Evolutionary conservation across 2,888 invertebrate species (phyloP), one percentile per base, ranked within the genome.

Genomic region (Diplazon laetatorius): DNA sequence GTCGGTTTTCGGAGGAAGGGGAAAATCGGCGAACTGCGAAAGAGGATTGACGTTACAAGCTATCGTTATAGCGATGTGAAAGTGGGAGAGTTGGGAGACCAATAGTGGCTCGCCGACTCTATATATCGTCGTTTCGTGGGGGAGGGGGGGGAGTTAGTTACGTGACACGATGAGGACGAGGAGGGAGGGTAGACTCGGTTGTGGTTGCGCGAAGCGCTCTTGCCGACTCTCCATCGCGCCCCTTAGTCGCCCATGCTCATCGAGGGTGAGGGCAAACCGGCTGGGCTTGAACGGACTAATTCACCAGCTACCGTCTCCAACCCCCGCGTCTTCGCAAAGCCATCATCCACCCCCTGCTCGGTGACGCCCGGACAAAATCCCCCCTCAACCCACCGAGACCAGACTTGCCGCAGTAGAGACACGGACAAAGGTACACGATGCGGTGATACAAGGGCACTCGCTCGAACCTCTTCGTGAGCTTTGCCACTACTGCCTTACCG

Each of bases 231-330:
- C 20, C 37, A 12, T 59, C 39, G 59, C 59, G 18, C 18, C 8
- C 59, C n/a, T 14, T 16, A 37, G 16, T 18, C 6, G 62, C 20
- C 22, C 46, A 48, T 74, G 48, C 44, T 62, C 57, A 42, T 63
- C 59, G 35, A 60, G 69, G 20, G 70, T 25, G 57, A 69, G 57
- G 50, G 59, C 42, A 62, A 60, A 50, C 69, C 62, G 62, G 63
- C 65, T 48, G 80, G 71, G 57, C 79, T 76, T 73, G 83, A 87
- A 83, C 86, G 80, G 86, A 88, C 87, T 87, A 89, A 89, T 89
- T 89, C 87, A 84, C 82, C 82, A 75, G 76, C 77, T 82, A 62
- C 69, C 83, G 81, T 46, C 50, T 35, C 83, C 82, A 39, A 35
- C 46, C 39, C 22, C 18, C 69, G 46, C 37, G 60, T 39, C 46